Percentiles rank a stretch among this genome's conserved stretches.
Conservation (phyloP, 2,113 vertebrate species). For the Strix aluco region DNA sequence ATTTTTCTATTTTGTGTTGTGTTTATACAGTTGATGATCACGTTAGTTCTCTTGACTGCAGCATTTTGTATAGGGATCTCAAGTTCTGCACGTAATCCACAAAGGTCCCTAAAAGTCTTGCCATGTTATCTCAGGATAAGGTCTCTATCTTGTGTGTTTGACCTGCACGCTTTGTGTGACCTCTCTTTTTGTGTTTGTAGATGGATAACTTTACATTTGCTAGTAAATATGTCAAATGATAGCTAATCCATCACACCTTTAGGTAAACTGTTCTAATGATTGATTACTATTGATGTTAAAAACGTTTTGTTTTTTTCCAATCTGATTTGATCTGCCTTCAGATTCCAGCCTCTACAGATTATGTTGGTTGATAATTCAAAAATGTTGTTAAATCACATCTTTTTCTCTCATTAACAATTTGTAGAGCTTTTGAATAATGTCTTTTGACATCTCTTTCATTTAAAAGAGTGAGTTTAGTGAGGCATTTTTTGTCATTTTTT, state of each 20-base stretch:
- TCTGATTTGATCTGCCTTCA: background rate
- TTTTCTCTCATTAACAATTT: background rate
- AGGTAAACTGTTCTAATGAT: conserved; percentile 24
- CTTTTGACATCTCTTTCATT: background rate
- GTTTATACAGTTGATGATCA: background rate
- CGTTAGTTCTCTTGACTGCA: background rate
- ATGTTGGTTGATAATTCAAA: background rate
- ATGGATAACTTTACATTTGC: conserved; percentile 15
- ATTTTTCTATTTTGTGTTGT: background rate
- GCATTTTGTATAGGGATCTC: background rate
- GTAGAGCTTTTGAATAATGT: background rate
- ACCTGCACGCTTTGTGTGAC: background rate
- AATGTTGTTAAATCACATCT: background rate
- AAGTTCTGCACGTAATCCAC: background rate
- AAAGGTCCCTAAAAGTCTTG: background rate
- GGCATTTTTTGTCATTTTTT: background rate
- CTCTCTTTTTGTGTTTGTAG: conserved; percentile 23
- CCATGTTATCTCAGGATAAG: background rate
- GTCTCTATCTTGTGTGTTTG: background rate
- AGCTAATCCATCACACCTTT: conserved; percentile 36
- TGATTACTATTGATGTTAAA: background rate
- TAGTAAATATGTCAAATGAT: conserved; percentile 16
- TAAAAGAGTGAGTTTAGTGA: background rate
- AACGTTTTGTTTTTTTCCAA: conserved; percentile 21
- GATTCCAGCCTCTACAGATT: background rate